These are phyloP conservation scores for Lophura swinhoii DNA, from an alignment of 2,797 vertebrate species.

Conservation along the genomic window DNA sequence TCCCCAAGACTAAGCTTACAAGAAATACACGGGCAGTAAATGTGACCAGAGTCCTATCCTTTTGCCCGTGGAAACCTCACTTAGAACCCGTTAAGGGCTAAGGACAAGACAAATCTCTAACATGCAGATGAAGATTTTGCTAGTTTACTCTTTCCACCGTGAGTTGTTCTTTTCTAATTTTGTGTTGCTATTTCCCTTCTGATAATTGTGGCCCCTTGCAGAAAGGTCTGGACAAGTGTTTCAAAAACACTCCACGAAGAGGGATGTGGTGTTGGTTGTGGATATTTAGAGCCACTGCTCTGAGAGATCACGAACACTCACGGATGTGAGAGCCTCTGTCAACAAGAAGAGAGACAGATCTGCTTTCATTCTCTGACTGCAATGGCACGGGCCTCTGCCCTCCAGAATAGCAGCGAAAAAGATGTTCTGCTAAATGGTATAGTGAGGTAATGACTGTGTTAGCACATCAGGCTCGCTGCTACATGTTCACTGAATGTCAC, in stretches of 20 bases:
- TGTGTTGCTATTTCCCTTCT: background rate
- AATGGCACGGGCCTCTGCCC: background rate
- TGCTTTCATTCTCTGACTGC: background rate
- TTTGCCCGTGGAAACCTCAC: background rate
- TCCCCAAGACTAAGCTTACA: background rate
- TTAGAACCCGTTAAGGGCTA: background rate
- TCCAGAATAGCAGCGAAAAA: background rate
- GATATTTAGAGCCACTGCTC: background rate
- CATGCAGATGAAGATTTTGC: background rate
- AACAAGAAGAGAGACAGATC: background rate
- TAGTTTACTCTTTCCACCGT: accelerated
- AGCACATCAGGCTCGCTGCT: accelerated
- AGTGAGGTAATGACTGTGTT: background rate
- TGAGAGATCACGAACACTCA: accelerated
- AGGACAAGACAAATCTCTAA: background rate
- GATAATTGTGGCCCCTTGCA: background rate
- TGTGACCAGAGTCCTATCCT: background rate
- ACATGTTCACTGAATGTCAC: background rate
- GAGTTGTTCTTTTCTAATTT: background rate
- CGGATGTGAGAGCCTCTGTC: background rate
- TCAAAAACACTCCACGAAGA: background rate
- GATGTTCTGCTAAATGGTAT: background rate
- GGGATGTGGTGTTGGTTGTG: background rate
- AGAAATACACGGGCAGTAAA: background rate
- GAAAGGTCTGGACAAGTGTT: background rate